Percentiles rank a stretch among this genome's conserved stretches.
Evolutionary conservation across 2,797 vertebrate species (phyloP).

Genomic region (Pachyuromys duprasi): DNA sequence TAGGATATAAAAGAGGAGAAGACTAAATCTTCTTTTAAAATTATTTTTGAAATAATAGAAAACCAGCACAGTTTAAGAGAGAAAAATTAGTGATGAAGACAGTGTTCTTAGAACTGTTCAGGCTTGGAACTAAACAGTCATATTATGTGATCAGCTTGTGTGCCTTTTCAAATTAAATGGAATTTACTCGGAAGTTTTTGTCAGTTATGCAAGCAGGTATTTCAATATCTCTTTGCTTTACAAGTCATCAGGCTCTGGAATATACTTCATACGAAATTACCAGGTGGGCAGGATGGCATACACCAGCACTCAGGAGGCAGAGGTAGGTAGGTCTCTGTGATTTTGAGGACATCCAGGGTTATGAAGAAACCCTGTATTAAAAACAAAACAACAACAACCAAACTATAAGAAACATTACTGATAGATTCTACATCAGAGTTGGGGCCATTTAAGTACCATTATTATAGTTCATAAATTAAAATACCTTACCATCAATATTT

Average conservation of each 20-base stretch:
- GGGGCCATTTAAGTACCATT: constrained; percentile 51
- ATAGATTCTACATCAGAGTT: constrained; percentile 61
- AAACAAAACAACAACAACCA: too few relatives aligned
- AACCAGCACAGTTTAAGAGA: not conserved
- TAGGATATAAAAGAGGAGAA: not conserved
- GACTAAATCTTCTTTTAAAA: not conserved
- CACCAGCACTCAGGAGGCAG: not conserved
- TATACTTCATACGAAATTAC: constrained; percentile 42
- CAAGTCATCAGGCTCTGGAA: constrained; percentile 14
- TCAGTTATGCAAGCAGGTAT: constrained; percentile 52
- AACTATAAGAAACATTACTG: constrained; percentile 48
- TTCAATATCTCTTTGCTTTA: constrained; percentile 20
- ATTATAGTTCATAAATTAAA: constrained; percentile 53
- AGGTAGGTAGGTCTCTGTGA: not conserved
- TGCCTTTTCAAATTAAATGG: constrained; percentile 20
- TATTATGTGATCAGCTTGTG: not conserved
- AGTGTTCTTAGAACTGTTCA: constrained; percentile 11
- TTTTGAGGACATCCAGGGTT: not conserved
- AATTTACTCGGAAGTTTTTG: constrained; percentile 46
- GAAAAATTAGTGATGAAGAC: not conserved
- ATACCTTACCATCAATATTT: constrained; percentile 52
- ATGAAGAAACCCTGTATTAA: not conserved
- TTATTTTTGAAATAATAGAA: not conserved
- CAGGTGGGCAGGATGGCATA: not conserved
- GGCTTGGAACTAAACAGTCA: not conserved